Base-by-base conservation (phyloP, 2,113 vertebrate species). In the Poeciliopsis retropinna region DNA sequence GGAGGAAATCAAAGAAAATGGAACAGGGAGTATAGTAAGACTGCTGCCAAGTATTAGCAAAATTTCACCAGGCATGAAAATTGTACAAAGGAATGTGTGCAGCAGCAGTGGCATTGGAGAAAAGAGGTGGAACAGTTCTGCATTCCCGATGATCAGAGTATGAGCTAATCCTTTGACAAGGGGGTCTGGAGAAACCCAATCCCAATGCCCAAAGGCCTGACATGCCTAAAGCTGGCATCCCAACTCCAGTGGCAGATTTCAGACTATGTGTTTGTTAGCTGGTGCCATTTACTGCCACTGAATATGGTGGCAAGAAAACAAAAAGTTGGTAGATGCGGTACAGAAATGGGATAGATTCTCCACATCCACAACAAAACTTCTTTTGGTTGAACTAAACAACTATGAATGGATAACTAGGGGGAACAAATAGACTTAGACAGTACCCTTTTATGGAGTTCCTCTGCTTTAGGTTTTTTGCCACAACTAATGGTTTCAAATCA, bases 141-240 rank as follows among this genome's bases (percentile, higher is more conserved):
- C 74, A 63, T 84, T 85, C 78, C 81, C 29, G 57, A 82, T 88
- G 89, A 94, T 92, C 91, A 92, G 81, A 92, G 89, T 85, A 82
- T 64, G 76, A 84, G 87, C 87, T 94, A 93, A 94, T 94, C 93
- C 91, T 90, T 83, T 87, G 89, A 92, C 86, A 90, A 91, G 92
- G 82, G 82, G 87, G 88, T 90, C 86, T 83, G 72, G 88, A 87
- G 81, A 88, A 91, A 91, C 90, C 86, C 87, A 91, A 92, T 92
- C 87, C 88, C 34, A 57, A 72, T 88, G 84, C 91, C 91, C 88
- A 67, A 75, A 87, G 86, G 88, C 81, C 85, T 81, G 78, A 90
- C 89, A 86, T 83, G 91, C 88, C 83, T 90, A 90, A 91, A 91
- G 84, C 89, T 91, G 87, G 83, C 89, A 92, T 84, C 85, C 75